These are phyloP conservation scores for Amphiprion ocellaris DNA, from an alignment of 2,113 vertebrate genomes.

Conservation along the genomic window DNA sequence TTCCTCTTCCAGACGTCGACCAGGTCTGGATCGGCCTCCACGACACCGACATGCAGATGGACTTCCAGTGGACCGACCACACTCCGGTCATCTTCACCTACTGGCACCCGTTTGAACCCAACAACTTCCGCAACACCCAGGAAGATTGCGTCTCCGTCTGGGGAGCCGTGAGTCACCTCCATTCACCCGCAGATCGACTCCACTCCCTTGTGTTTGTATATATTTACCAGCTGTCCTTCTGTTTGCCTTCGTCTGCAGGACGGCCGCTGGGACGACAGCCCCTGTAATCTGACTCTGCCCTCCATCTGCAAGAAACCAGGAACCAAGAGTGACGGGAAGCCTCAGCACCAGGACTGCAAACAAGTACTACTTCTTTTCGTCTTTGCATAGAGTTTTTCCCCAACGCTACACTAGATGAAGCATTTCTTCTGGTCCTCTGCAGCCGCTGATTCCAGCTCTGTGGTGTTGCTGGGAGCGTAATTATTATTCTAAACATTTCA, in stretches of 20 bases:
- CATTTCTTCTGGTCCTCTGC: slow-evolving; percentile 40
- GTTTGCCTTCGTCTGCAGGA: slow-evolving; percentile 84
- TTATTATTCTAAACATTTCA: slow-evolving; percentile 65
- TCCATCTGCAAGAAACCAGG: slow-evolving; percentile 96
- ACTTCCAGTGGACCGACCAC: slow-evolving; percentile 97
- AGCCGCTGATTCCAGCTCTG: slow-evolving; percentile 56
- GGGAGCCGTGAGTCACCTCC: slow-evolving; percentile 90
- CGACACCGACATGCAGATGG: slow-evolving; percentile 95
- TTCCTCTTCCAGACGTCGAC: slow-evolving; percentile 86
- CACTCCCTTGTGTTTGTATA: slow-evolving; percentile 38
- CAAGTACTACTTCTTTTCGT: slow-evolving; percentile 81
- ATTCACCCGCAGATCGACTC: neutral
- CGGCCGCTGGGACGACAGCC: slow-evolving; percentile 97
- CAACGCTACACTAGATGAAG: no score
- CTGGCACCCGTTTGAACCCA: slow-evolving; percentile 98
- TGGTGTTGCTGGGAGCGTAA: slow-evolving; percentile 33
- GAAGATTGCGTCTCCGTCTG: slow-evolving; percentile 98
- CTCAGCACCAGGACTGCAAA: slow-evolving; percentile 91
- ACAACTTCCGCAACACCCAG: slow-evolving; percentile 94
- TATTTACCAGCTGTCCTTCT: slow-evolving; percentile 66
- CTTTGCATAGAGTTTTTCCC: neutral
- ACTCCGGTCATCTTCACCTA: slow-evolving; percentile 93
- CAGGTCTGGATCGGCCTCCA: slow-evolving; percentile 98
- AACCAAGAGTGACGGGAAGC: slow-evolving; percentile 86
- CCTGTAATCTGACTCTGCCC: slow-evolving; percentile 94